These are phyloP conservation scores for Drosophila biarmipes DNA, from an alignment of 1,140 invertebrate genomes.

Conservation along the genomic window DNA sequence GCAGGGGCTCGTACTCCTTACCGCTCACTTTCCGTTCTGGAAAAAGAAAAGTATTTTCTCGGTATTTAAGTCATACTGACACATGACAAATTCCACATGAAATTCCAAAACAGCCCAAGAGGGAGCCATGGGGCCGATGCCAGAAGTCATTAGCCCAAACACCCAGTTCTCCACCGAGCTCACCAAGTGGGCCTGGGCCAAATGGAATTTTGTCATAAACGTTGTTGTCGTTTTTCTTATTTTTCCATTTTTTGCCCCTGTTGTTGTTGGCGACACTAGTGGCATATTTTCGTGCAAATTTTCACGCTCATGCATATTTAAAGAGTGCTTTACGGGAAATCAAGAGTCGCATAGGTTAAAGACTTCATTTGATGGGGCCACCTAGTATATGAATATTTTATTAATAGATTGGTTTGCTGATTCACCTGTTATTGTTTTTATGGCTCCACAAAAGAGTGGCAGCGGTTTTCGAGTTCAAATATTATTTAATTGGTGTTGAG, in stretches of 20 bases:
- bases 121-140: conserved; percentile 40
- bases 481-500: too few relatives aligned
- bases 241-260: conserved; percentile 19
- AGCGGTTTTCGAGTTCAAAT: too few relatives aligned
- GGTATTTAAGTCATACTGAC: conserved; percentile 79
- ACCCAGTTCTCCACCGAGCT: conserved; percentile 58
- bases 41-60: conserved; percentile 66
- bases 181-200: conserved; percentile 46
- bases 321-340: conserved; percentile 30
- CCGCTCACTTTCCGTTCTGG: conserved; percentile 1
- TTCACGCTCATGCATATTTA: conserved; percentile 77
- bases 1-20: conserved; percentile 15
- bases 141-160: conserved; percentile 76
- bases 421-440: background rate
- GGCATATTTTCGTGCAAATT: conserved; percentile 79
- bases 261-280: conserved; percentile 43
- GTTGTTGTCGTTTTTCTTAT: conserved; percentile 44
- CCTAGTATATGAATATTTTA: conserved; percentile 11
- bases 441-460: too few relatives aligned
- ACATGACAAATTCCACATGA: conserved; percentile 80
- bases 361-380: background rate
- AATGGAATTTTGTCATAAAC: conserved; percentile 82
- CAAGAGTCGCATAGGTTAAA: conserved; percentile 13
- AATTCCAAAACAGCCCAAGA: conserved; percentile 48
- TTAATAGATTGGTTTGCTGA: background rate